Percentiles rank a stretch among this genome's conserved stretches.
phyloP scores from a whole-genome alignment of 2,888 invertebrate species.

The Panopea generosa region DNA sequence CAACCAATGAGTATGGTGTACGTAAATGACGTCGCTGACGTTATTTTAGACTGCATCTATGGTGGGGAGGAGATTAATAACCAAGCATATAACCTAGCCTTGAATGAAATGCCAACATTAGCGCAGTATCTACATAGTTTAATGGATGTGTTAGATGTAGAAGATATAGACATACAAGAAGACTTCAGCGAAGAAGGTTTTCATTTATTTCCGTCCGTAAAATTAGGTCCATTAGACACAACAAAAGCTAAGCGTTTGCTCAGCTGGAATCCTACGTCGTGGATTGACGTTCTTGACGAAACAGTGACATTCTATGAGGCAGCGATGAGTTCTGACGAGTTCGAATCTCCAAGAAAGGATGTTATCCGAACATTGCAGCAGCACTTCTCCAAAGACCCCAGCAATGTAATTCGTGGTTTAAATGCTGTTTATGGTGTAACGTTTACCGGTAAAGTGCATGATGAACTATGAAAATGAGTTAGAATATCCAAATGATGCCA shows the following conservation, averaged over 20 bases:
- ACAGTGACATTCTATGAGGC: slow-evolving; percentile 84
- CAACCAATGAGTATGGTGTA: slow-evolving; percentile 85
- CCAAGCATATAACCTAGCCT: slow-evolving; percentile 85
- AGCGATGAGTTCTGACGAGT: slow-evolving; percentile 75
- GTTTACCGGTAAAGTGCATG: slow-evolving; percentile 21
- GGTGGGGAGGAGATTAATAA: slow-evolving; percentile 67
- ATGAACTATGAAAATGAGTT: slow-evolving; percentile 34
- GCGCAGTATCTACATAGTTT: slow-evolving; percentile 79
- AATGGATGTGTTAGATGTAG: slow-evolving; percentile 58
- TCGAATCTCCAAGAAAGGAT: slow-evolving; percentile 72
- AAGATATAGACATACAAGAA: slow-evolving; percentile 56
- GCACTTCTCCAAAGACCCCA: slow-evolving; percentile 70
- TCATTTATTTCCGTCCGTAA: slow-evolving; percentile 85
- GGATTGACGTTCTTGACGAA: slow-evolving; percentile 79
- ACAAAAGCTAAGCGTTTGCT: slow-evolving; percentile 81
- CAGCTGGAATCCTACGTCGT: slow-evolving; percentile 83
- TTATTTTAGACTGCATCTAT: slow-evolving; percentile 75
- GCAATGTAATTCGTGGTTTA: slow-evolving; percentile 67
- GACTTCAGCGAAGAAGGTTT: slow-evolving; percentile 70
- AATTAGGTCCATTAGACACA: slow-evolving; percentile 83
- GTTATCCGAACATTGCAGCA: slow-evolving; percentile 77
- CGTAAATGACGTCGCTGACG: slow-evolving; percentile 84
- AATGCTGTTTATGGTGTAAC: slow-evolving; percentile 65
- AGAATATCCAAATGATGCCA: too few relatives aligned
- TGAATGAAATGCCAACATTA: slow-evolving; percentile 81